Conservation (phyloP, 2,888 invertebrate genomes). For the Eristalinus sepulchralis region DNA sequence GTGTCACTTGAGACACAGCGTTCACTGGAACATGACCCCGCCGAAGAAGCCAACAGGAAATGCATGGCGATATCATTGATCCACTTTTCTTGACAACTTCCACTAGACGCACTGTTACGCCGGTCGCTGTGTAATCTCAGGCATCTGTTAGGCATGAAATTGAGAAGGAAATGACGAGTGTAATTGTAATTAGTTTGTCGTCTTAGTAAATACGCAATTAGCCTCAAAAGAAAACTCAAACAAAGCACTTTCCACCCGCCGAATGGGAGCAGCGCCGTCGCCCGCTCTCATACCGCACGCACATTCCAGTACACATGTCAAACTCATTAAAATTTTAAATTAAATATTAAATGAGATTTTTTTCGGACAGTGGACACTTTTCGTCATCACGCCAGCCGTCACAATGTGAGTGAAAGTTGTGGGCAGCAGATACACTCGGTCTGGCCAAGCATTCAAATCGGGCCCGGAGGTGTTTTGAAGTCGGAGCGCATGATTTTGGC, state of each 20-base stretch:
- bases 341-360: neutral
- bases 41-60: constrained; percentile 34
- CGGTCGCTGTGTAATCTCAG: no score
- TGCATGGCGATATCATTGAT: constrained; percentile 53
- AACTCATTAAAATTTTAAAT: neutral
- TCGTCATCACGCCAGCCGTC: neutral
- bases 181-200: constrained; percentile 27
- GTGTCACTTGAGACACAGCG: neutral
- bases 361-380: neutral
- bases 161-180: constrained; percentile 21
- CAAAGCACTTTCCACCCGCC: neutral
- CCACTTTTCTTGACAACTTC: constrained; percentile 20
- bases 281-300: neutral
- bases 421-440: neutral
- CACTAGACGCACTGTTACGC: neutral
- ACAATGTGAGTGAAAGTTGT: neutral
- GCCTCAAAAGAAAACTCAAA: constrained; percentile 4
- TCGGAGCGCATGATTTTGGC: constrained; percentile 32
- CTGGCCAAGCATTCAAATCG: constrained; percentile 26
- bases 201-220: constrained; percentile 5
- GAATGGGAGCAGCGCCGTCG: neutral
- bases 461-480: constrained; percentile 22
- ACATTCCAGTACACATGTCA: neutral
- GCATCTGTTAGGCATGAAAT: constrained; percentile 33
- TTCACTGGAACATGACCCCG: neutral